Percentiles rank a stretch among this genome's conserved stretches.
phyloP scores from a whole-genome alignment of 1,140 invertebrate genomes.

The Ostrea edulis region DNA sequence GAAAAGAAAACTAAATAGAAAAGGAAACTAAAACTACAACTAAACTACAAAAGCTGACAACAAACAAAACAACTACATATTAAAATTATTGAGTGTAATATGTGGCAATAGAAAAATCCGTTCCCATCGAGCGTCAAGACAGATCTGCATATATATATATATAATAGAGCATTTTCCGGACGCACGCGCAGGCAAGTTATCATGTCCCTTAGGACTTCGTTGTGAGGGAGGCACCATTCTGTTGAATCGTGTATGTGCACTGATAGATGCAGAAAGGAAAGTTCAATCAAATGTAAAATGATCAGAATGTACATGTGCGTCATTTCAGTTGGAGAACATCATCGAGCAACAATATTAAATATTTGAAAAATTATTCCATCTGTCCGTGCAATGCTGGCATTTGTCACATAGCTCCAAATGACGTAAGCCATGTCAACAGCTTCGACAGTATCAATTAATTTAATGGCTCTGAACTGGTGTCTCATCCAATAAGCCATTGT shows the following conservation, averaged over 20 bases:
- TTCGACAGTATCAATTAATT: neutral
- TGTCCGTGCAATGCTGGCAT: neutral
- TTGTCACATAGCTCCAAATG: neutral
- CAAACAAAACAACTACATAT: too few species aligned
- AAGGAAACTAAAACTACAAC: too few species aligned
- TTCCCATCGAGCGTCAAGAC: too few species aligned
- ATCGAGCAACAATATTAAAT: neutral
- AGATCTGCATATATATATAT: too few species aligned
- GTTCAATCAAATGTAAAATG: neutral
- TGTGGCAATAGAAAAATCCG: too few species aligned
- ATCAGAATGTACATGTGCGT: neutral
- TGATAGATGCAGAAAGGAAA: neutral
- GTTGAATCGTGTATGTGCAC: too few species aligned
- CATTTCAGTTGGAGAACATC: neutral
- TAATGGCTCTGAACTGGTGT: neutral
- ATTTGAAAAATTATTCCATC: neutral
- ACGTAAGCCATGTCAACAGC: slow-evolving; percentile 3
- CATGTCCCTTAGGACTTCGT: neutral
- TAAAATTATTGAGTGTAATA: too few species aligned
- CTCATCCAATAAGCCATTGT: slow-evolving; percentile 9
- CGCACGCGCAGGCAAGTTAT: neutral
- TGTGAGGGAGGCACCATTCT: neutral
- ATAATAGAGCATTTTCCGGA: too few species aligned
- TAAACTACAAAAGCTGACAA: too few species aligned
- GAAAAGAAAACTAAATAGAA: too few species aligned